Conservation (phyloP, 2,888 invertebrate species). For the Pandemis cinnamomeana region DNA sequence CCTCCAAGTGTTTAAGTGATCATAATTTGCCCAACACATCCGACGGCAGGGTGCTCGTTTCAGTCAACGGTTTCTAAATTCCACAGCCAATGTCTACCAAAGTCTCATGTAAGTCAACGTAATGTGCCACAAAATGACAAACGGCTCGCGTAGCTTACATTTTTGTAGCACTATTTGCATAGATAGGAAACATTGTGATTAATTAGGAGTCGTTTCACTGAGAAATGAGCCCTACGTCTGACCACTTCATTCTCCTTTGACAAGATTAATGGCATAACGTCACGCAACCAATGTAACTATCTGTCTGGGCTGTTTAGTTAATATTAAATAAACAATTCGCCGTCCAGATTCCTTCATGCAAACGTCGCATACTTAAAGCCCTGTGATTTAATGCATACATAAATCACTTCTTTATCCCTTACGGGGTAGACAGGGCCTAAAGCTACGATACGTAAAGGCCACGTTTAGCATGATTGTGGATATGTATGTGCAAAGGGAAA, state of each 20-base stretch:
- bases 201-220: conserved; percentile 39
- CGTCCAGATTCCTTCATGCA: background rate
- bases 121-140: conserved; percentile 14
- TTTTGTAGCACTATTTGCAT: conserved; percentile 40
- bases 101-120: background rate
- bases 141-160: conserved; percentile 22
- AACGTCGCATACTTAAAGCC: background rate
- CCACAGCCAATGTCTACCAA: background rate
- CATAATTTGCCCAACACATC: too few relatives aligned
- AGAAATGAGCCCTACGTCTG: conserved; percentile 40
- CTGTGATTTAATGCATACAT: too few relatives aligned
- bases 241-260: conserved; percentile 42
- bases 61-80: background rate
- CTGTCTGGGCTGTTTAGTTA: conserved; percentile 28
- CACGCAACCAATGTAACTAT: conserved; percentile 40
- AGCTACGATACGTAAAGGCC: too few relatives aligned
- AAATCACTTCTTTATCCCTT: too few relatives aligned
- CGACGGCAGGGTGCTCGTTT: background rate
- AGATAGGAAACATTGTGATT: conserved; percentile 39
- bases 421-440: too few relatives aligned
- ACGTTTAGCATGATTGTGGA: too few relatives aligned
- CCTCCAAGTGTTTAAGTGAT: too few relatives aligned
- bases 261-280: conserved; percentile 40
- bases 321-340: conserved; percentile 21
- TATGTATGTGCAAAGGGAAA: too few relatives aligned